A percentile compares a stretch with the other conserved stretches of the same genome.
Conservation (phyloP, 2,888 invertebrate species). For the Pterostichus madidus region DNA sequence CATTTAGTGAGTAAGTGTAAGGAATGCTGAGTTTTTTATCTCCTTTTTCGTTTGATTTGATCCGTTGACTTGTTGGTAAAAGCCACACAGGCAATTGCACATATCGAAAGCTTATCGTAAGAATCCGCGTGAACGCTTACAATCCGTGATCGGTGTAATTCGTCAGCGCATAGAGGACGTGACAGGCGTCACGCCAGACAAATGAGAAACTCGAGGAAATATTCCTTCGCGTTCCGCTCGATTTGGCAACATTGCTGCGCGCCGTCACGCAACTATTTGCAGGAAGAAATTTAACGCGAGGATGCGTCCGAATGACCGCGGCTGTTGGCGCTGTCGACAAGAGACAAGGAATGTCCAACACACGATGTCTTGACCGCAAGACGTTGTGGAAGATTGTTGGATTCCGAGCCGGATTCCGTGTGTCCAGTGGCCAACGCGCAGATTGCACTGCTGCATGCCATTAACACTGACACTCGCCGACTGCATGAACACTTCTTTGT, state of each 20-base stretch:
- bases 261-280: slow-evolving; percentile 51
- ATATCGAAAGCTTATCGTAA: slow-evolving; percentile 3
- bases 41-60: no score
- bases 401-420: slow-evolving; percentile 40
- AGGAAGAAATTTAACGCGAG: slow-evolving; percentile 58
- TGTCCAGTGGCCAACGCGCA: slow-evolving; percentile 6
- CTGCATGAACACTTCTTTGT: slow-evolving; percentile 32
- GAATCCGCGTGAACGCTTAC: background rate
- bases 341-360: slow-evolving; percentile 28
- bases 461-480: background rate
- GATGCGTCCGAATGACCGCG: slow-evolving; percentile 48
- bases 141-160: slow-evolving; percentile 42
- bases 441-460: slow-evolving; percentile 44
- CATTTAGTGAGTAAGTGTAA: no score
- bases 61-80: no score
- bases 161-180: slow-evolving; percentile 35
- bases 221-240: slow-evolving; percentile 36
- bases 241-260: slow-evolving; percentile 47
- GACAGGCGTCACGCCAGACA: slow-evolving; percentile 54
- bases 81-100: slow-evolving; percentile 11
- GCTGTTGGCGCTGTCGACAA: background rate
- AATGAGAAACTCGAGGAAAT: slow-evolving; percentile 47
- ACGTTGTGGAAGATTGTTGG: slow-evolving; percentile 29
- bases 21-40: no score
- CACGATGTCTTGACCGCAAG: slow-evolving; percentile 48